Conservation (phyloP, 2,888 invertebrate genomes). For the Automeris io region DNA sequence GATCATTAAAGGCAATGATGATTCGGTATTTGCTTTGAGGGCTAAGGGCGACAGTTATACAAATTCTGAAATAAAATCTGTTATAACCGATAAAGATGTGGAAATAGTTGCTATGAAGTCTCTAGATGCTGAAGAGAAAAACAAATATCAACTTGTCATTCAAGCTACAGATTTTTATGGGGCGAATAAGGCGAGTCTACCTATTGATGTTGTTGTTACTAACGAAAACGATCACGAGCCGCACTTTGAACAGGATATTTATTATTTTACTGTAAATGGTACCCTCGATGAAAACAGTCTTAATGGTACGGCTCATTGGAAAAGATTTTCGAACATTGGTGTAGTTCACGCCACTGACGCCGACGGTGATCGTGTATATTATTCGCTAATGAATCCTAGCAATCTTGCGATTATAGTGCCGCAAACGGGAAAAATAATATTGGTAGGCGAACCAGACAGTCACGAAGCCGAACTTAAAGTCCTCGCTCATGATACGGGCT, state of each 20-base stretch:
- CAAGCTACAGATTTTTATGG: slow-evolving; percentile 88
- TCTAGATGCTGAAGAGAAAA: slow-evolving; percentile 86
- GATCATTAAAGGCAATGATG: slow-evolving; percentile 86
- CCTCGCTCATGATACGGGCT: slow-evolving; percentile 88
- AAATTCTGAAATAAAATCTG: slow-evolving; percentile 66
- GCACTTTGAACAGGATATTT: slow-evolving; percentile 85
- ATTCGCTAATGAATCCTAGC: slow-evolving; percentile 87
- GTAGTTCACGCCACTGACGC: slow-evolving; percentile 91
- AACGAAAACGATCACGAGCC: slow-evolving; percentile 97
- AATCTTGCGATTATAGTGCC: slow-evolving; percentile 93
- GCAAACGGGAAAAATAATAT: slow-evolving; percentile 92
- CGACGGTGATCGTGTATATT: slow-evolving; percentile 95
- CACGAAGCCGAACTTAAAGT: slow-evolving; percentile 84
- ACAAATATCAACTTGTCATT: slow-evolving; percentile 84
- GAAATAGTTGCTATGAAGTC: slow-evolving; percentile 85
- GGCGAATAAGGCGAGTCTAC: slow-evolving; percentile 88
- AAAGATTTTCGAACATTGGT: slow-evolving; percentile 89
- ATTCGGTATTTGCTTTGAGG: slow-evolving; percentile 84
- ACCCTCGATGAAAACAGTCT: slow-evolving; percentile 74
- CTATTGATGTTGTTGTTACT: slow-evolving; percentile 83
- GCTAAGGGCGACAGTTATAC: slow-evolving; percentile 68
- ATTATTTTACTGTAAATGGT: slow-evolving; percentile 86
- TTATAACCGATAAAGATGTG: slow-evolving; percentile 80
- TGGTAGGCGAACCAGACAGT: slow-evolving; percentile 86
- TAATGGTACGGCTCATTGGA: slow-evolving; percentile 81